Evolutionary conservation across 2,888 invertebrate genomes (phyloP), one percentile per base, ranked within the genome.

Genomic region (Dryobotodes eremita): DNA sequence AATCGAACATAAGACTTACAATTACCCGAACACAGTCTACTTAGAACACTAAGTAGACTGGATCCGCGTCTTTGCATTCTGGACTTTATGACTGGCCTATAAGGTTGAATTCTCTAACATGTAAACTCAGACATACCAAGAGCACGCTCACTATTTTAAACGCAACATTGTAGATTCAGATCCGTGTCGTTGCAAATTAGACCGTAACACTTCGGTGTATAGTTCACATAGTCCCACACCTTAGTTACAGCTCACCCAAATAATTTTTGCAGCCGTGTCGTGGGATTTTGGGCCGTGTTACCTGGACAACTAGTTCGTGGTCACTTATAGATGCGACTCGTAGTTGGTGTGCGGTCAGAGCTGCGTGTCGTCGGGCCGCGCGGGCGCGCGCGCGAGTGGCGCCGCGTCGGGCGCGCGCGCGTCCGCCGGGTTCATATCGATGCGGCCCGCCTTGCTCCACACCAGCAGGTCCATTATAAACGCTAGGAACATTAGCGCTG

Each of bases 391-490:
- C 46, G 10, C 1, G 0, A 77, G 70, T 15, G 80, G 46, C 7
- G 86, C 82, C 31, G 86, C 74, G 83, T 86, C 86, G 11, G 87
- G 83, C 42, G 64, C 8, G 53, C 80, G 78, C 10, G 84, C 83
- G 84, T 95, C 96, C 48, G 95, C 96, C 1, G 97, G 97, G 90
- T 97, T 97, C 94, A 97, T 97, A 92, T 97, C 97, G 90, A 99
- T 99, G 91, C 98, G 98, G 76, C 98, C 98, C 65, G 99, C 99
- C 94, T 98, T 98, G 92, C 98, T 98, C 98, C 98, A 99, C 50
- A 99, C 99, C 72, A 99, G 97, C 89, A 99, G 93, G 96, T 99
- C 99, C 95, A 99, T 98, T 87, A 99, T 97, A 94, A 99, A 99
- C 79, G 99, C 99, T 77, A 98, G 97, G 91, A 98, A 97, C 97